Evolutionary conservation across 64 coral and sea anemone genomes (phyloP), one percentile per base, ranked within the genome.

Genomic region (Stichodactyla helianthus): DNA sequence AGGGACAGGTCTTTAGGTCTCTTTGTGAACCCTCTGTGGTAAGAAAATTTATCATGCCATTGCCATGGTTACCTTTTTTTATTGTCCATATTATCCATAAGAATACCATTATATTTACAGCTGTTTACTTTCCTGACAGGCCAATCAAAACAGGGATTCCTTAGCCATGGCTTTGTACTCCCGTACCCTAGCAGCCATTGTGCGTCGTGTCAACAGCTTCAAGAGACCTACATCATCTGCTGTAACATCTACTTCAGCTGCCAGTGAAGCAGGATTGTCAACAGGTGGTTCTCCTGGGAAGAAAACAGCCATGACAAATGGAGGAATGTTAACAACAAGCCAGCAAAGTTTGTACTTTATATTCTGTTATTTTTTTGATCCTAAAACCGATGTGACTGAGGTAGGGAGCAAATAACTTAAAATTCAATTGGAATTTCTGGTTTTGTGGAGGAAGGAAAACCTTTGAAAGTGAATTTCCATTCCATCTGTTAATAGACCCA

Each of bases 121-220:
- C 53, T 12, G 6, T 57, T 1, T 27, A 18, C 27, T 17, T 62
- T 74, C 53, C 54, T 63, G 17, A 15, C 61, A 98, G 95, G 95
- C 95, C 10, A 98, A 98, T 50, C 13, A 18, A 18, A 93, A 98
- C 86, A 84, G 95, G 63, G 95, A 98, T 86, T 86, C 83, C 4
- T 88, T 98, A 64, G 88, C 95, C 15, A 93, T 91, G 59, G 86
- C 95, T 5, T 83, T 98, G 15, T 98, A 98, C 83, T 83, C 83
- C 15, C 87, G 95, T 26, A 98, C 92, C 23, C 14, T 98, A 13
- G 89, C 92, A 63, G 95, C 95, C 63, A 83, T 98, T 22, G 86
- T 91, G 44, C 88, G 95, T 15, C 92, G 95, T 71, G 89, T 93
- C 18, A 98, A 98, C 83, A 93, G 92, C 67, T 93, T 91, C 55